Evolutionary conservation across 2,888 invertebrate species (phyloP), one percentile per base, ranked within the genome.

Genomic region (Protodeltote pygarga): DNA sequence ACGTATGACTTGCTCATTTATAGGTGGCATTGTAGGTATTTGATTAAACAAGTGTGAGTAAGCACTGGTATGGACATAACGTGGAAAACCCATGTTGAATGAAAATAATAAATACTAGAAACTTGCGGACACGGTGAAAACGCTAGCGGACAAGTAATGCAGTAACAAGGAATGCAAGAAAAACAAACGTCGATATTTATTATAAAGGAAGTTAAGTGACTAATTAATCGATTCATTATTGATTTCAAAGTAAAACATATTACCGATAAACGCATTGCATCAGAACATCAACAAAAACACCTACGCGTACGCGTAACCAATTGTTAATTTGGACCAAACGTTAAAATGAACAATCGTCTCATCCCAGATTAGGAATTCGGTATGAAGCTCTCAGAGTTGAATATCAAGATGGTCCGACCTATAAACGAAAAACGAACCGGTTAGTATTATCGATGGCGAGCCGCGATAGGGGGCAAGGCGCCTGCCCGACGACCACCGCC

Each of bases 401-500:
- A 77, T 75, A 76, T 75, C 75, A 71, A 73, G 75, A 72, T 77
- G 76, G 74, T 67, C 66, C 78, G 79, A 79, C 73, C 81, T 81
- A 84, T 87, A 88, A 86, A 87, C 86, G 88, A 88, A 88, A 85
- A 77, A 53, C 65, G 78, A 83, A 89, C 90, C 89, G 89, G 89
- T 89, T 85, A 65, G 73, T 71, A 72, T 83, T 83, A 88, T 89
- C 88, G 91, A 92, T 92, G 89, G 88, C 87, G 81, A 85, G 87
- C 81, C 83, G 83, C 86, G 90, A 91, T 91, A 90, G 80, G 86
- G 82, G 81, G 81, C 80, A 75, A 75, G 89, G 89, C 90, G 89
- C 89, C 89, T 82, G 81, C 78, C 73, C 72, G 84, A 75, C 87
- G 87, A 84, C 88, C 89, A 83, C 87, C 87, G 89, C 86, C 77